Evolutionary conservation across 2,113 vertebrate genomes (phyloP), one percentile per base, ranked within the genome.

Genomic region (Merops nubicus): DNA sequence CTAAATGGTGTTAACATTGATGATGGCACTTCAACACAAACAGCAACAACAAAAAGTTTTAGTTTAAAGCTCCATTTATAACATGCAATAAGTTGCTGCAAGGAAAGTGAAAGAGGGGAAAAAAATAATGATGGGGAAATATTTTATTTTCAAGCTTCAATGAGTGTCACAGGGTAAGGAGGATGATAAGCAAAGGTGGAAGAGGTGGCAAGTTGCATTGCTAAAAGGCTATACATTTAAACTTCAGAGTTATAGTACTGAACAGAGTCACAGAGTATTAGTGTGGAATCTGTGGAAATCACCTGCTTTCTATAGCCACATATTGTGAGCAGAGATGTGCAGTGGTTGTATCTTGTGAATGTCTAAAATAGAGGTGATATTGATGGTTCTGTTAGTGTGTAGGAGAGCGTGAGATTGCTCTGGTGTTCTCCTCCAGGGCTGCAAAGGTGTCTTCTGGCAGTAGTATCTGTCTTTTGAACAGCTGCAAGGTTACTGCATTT

Each of bases 51-150:
- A 47, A 47, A 47, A 25, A 47, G 26, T 42, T 68, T 63, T 17
- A 18, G 59, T 89, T 93, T 76, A 56, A 95, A 94, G 42, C 64
- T 78, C 42, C 33, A 1, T 91, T 93, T 79, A 63, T 82, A 90
- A 40, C 64, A 65, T 11, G 12, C 3, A 47, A 10, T 18, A 42
- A 68, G 36, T 54, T 57, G 31, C 50, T 82, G 75, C 26, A 60
- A 76, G 70, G 11, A 18, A 54, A 88, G 64, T 51, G 50, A 36
- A 65, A 75, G 50, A 53, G 64, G 26, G 43, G 16, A 6, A 1
- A 6, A 1, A 21, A 53, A 13, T 59, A 4, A 11, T 0, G 21
- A 47, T 33, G 40, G 36, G 26, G 19, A 56, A 78, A 34, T 42
- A 9, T 42, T 68, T 88, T 79, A 18, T 70, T 53, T 40, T n/a